Evolutionary conservation across 2,888 invertebrate species (phyloP).

Genomic region (Oscheius myriophilus): DNA sequence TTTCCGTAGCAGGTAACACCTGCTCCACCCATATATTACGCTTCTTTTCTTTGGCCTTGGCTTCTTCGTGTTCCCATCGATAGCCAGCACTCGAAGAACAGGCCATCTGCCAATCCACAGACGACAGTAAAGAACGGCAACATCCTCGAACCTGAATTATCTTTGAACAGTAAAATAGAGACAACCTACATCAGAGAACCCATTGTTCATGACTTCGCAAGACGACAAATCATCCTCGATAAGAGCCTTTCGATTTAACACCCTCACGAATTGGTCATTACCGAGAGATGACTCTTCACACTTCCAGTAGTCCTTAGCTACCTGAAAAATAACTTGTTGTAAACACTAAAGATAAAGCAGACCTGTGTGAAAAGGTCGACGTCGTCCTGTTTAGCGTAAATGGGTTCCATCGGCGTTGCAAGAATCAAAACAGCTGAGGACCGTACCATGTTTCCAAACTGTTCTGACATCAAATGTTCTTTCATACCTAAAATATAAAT

Average conservation of each 20-base stretch:
- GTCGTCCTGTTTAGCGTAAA: slow-evolving; percentile 9
- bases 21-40: slow-evolving; percentile 18
- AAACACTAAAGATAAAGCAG: not conserved
- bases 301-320: slow-evolving; percentile 27
- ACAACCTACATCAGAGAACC: not conserved
- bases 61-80: slow-evolving; percentile 25
- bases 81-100: slow-evolving; percentile 26
- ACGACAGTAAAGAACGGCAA: slow-evolving; percentile 18
- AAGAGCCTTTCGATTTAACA: too few relatives aligned
- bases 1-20: not conserved
- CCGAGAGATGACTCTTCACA: not conserved
- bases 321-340: not conserved
- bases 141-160: slow-evolving; percentile 13
- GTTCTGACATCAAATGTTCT: not conserved
- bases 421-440: slow-evolving; percentile 7
- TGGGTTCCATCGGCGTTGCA: slow-evolving; percentile 7
- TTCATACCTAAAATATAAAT: slow-evolving; percentile 1
- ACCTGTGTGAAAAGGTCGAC: slow-evolving; percentile 15
- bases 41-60: not conserved
- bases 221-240: too few relatives aligned
- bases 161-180: not conserved
- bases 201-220: not conserved
- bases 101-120: slow-evolving; percentile 25
- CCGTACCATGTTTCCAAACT: not conserved
- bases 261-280: too few relatives aligned